These are phyloP conservation scores for Allacma fusca DNA, from an alignment of 2,888 invertebrate species.

Conservation along the genomic window DNA sequence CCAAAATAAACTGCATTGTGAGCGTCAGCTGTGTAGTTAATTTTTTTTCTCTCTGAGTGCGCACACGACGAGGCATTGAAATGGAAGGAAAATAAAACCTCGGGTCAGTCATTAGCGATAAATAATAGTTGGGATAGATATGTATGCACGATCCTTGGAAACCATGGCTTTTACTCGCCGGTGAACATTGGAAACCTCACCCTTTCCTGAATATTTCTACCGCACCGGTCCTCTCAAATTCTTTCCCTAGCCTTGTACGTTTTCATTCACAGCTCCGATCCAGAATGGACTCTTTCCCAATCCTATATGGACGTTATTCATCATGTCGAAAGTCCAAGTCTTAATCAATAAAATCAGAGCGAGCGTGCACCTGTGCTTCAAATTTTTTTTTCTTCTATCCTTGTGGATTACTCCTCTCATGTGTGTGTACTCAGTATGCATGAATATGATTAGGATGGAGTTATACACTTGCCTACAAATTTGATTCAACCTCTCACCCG, in stretches of 20 bases:
- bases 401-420: too few species aligned
- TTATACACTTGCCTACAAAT: not conserved
- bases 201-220: slow-evolving; percentile 20
- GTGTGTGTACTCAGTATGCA: too few species aligned
- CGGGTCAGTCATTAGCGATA: slow-evolving; percentile 38
- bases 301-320: slow-evolving; percentile 1
- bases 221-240: slow-evolving; percentile 3
- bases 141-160: not conserved
- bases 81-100: slow-evolving; percentile 23
- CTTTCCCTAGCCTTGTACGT: not conserved
- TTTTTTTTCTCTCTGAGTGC: too few species aligned
- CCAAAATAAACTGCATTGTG: too few species aligned
- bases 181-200: slow-evolving; percentile 27
- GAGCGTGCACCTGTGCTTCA: slow-evolving; percentile 29
- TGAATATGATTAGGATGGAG: too few species aligned
- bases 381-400: too few species aligned
- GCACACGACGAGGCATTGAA: slow-evolving; percentile 13
- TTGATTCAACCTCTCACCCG: slow-evolving; percentile 2
- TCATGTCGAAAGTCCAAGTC: slow-evolving; percentile 4
- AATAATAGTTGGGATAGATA: slow-evolving; percentile 26
- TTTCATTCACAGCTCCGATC: slow-evolving; percentile 18
- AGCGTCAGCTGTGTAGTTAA: too few species aligned
- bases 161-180: not conserved
- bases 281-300: not conserved
- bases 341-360: slow-evolving; percentile 37